phyloP scores from a whole-genome alignment of 2,113 vertebrate species.

The Benitochromis conjunctus region DNA sequence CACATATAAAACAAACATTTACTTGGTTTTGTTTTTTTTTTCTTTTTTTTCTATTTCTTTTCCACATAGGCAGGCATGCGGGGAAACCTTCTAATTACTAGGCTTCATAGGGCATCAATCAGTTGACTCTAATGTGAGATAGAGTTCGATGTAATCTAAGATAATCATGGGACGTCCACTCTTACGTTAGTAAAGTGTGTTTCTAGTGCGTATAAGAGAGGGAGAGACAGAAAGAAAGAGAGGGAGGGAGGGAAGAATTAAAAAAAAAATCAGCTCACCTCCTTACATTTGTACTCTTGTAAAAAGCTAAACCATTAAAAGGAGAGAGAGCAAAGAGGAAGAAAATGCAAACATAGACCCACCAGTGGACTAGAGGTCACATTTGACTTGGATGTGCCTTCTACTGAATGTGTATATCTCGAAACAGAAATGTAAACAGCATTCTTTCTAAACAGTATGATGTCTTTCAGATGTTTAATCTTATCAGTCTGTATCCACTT shows the following conservation, averaged over 20 bases:
- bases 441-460: slow-evolving; percentile 18
- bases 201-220: background rate
- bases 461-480: slow-evolving; percentile 13
- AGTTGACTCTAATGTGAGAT: background rate
- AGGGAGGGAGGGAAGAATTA: background rate
- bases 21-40: background rate
- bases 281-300: slow-evolving; percentile 11
- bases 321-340: background rate
- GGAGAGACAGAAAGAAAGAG: background rate
- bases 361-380: slow-evolving; percentile 28
- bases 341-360: background rate
- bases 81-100: background rate
- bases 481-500: background rate
- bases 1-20: background rate
- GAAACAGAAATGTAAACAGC: slow-evolving; percentile 40
- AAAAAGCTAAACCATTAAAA: slow-evolving; percentile 13
- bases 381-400: slow-evolving; percentile 64
- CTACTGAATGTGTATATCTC: slow-evolving; percentile 40
- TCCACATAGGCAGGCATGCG: background rate
- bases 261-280: background rate
- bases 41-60: background rate
- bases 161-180: slow-evolving; percentile 1
- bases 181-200: background rate
- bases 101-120: background rate
- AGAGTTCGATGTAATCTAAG: slow-evolving; percentile 7